Evolutionary conservation across 2,888 invertebrate species (phyloP), one percentile per base, ranked within the genome.

Genomic region (Lochmaea crataegi): DNA sequence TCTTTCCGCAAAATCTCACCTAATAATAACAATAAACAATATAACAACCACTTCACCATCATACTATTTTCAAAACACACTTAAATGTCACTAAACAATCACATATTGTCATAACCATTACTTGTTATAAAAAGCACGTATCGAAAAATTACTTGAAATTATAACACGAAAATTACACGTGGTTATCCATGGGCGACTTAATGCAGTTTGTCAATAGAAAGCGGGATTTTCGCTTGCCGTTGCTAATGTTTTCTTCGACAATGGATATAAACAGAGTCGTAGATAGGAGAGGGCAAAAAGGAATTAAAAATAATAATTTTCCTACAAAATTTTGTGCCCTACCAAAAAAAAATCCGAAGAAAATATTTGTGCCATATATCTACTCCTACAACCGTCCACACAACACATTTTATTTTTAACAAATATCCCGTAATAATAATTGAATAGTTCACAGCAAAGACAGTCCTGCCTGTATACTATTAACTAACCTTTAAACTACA

Each of bases 221-320:
- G 83, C 78, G 78, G 79, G 79, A 79, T 78, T 77, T 80, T 51
- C 56, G 32, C 48, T 68, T 61, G 51, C 60, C 32, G 60, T 53
- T 68, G 77, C 76, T 75, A 78, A 78, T 76, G 72, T 71, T 71
- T 74, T 72, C 74, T 68, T 68, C 75, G 73, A 74, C 79, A 77
- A 78, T 78, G 79, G 69, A 51, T 53, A 65, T 12, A 12, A 3
- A 7, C 68, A 68, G 32, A 68, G 45, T 11, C 68, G 68, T 61
- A 51, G 32, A 0, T 14, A 56, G 22, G 5, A n/a, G 45, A 32
- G 7, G n/a, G 18, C 6, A 45, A 45, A 57, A 26, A 14, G n/a
- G 51, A 12, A 58, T 7, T n/a, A 1, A 12, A 58, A 58, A 26
- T 26, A 26, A 57, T 12, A 57, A 22, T 14, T n/a, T n/a, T n/a